phyloP scores from a whole-genome alignment of 2,113 vertebrate genomes.

The Castor canadensis region DNA sequence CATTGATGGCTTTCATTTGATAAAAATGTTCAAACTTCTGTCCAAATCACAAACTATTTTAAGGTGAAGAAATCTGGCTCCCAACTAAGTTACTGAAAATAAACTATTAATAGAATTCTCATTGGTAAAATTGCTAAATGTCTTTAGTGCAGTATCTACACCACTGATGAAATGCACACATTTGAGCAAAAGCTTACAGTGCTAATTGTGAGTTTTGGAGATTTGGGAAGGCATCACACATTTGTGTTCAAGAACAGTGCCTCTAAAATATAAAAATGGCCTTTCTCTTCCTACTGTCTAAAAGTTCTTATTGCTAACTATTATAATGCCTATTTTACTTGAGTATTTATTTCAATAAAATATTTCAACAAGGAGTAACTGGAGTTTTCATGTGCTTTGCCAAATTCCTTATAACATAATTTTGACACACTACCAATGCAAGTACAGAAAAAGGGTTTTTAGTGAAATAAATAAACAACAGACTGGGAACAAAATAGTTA shows the following conservation, averaged over 20 bases:
- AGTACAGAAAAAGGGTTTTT: not conserved
- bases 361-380: not conserved
- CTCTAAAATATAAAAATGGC: not conserved
- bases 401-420: not conserved
- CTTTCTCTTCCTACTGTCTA: not conserved
- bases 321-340: not conserved
- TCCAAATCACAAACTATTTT: not conserved
- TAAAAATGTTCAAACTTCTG: not conserved
- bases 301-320: not conserved
- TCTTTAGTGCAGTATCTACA: not conserved
- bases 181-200: not conserved
- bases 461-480: constrained; percentile 2
- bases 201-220: not conserved
- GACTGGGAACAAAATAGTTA: not conserved
- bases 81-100: constrained; percentile 1
- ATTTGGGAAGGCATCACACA: not conserved
- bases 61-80: constrained; percentile 6
- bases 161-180: not conserved
- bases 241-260: not conserved
- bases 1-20: not conserved
- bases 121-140: not conserved
- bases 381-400: not conserved
- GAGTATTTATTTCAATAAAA: not conserved
- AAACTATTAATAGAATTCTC: not conserved
- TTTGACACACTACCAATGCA: not conserved